Evolutionary conservation across 2,888 invertebrate species (phyloP).

Genomic region (Acleris cristana): DNA sequence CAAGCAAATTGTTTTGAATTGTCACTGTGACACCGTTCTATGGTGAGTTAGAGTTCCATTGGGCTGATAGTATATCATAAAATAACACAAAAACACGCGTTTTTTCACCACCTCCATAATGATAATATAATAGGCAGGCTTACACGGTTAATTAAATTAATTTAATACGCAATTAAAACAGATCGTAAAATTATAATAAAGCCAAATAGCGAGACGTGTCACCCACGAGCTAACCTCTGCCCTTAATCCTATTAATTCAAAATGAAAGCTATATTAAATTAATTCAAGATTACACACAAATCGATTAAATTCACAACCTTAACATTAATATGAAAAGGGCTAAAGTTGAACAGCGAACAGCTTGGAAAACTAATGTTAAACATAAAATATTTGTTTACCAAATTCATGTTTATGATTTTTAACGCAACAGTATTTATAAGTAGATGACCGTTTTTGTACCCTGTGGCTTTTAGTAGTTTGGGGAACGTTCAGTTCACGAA

Average conservation of each 20-base stretch:
- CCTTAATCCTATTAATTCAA: constrained; percentile 31
- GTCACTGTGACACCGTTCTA: too few species aligned
- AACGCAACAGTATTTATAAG: neutral
- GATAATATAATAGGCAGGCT: constrained; percentile 7
- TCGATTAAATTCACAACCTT: neutral
- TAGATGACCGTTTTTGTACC: too few species aligned
- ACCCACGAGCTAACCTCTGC: constrained; percentile 31
- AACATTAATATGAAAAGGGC: neutral
- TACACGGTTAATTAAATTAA: constrained; percentile 22
- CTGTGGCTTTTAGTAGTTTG: too few species aligned
- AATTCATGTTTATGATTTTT: constrained; percentile 15
- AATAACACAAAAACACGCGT: neutral
- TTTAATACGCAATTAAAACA: constrained; percentile 28
- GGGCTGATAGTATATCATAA: neutral
- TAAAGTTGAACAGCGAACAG: neutral
- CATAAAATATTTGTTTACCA: constrained; percentile 31
- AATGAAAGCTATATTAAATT: constrained; percentile 33
- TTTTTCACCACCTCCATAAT: neutral
- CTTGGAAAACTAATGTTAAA: constrained; percentile 12
- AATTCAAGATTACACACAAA: constrained; percentile 20
- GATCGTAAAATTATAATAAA: constrained; percentile 32
- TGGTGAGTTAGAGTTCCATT: too few species aligned
- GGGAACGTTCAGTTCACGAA: too few species aligned
- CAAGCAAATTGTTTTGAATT: too few species aligned
- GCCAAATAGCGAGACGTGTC: constrained; percentile 30